A percentile compares a stretch with the other conserved stretches of the same genome.
Evolutionary conservation across 2,888 invertebrate genomes (phyloP).

Genomic region (Tortricodes alternella): DNA sequence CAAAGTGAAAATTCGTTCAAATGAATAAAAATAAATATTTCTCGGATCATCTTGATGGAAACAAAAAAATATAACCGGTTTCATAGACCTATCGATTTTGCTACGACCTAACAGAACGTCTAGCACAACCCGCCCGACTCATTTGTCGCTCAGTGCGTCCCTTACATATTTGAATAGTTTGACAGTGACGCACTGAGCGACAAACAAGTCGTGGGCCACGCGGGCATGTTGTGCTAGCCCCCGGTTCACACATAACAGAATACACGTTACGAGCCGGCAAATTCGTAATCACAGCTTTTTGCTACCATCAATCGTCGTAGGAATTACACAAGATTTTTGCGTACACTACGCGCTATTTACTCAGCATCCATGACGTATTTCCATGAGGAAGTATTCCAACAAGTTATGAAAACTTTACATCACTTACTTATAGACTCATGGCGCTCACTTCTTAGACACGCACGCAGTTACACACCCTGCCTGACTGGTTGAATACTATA

Average conservation of each 20-base stretch:
- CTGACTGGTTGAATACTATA: background rate
- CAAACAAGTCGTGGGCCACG: too few relatives aligned
- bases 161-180: too few relatives aligned
- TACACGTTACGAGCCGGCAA: slow-evolving; percentile 22
- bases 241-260: too few relatives aligned
- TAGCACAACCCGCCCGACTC: too few relatives aligned
- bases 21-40: background rate
- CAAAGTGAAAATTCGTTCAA: background rate
- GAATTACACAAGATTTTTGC: slow-evolving; percentile 19
- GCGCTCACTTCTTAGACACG: too few relatives aligned
- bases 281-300: slow-evolving; percentile 18
- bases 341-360: slow-evolving; percentile 23
- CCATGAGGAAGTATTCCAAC: slow-evolving; percentile 14
- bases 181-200: too few relatives aligned
- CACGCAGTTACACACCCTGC: too few relatives aligned
- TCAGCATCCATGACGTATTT: slow-evolving; percentile 2
- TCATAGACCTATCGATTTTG: slow-evolving; percentile 16
- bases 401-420: slow-evolving; percentile 7
- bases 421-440: background rate
- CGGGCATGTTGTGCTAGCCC: too few relatives aligned
- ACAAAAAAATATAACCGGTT: slow-evolving; percentile 25
- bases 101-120: slow-evolving; percentile 9
- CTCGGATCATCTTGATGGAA: slow-evolving; percentile 29
- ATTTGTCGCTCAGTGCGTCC: too few relatives aligned
- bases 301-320: slow-evolving; percentile 29